These are phyloP conservation scores for Schizopygopsis pylzovi DNA, from an alignment of 2,797 vertebrate genomes.

Conservation along the genomic window DNA sequence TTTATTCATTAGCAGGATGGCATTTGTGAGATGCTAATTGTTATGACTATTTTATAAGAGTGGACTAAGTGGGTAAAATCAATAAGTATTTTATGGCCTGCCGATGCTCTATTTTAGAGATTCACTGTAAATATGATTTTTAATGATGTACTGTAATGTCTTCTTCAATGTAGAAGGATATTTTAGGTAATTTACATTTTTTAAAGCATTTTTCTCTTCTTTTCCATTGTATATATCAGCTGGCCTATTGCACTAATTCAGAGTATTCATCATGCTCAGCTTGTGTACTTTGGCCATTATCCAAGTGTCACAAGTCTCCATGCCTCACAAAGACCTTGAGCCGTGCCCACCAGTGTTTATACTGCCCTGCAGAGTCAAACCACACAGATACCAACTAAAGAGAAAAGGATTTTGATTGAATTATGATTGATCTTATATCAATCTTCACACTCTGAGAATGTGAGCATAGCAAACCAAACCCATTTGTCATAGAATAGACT, in stretches of 20 bases:
- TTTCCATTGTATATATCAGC: neutral
- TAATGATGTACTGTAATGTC: neutral
- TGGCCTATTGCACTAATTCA: neutral
- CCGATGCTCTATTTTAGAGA: neutral
- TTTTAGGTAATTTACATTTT: neutral
- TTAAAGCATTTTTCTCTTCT: neutral
- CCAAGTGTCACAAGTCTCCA: neutral
- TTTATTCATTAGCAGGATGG: constrained; percentile 44
- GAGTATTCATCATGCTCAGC: constrained; percentile 4
- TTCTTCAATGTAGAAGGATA: neutral
- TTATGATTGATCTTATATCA: neutral
- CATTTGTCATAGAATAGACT: neutral
- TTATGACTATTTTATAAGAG: constrained; percentile 20
- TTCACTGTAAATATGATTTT: neutral
- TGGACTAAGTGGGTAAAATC: constrained; percentile 37
- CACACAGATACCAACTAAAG: neutral
- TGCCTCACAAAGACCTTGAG: constrained; percentile 22
- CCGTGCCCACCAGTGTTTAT: constrained; percentile 57
- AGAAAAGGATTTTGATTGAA: neutral
- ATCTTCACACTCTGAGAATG: neutral
- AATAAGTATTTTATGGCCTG: constrained; percentile 9
- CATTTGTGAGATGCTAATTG: constrained; percentile 6
- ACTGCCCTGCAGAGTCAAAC: neutral
- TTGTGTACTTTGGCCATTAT: constrained; percentile 1
- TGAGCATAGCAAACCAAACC: neutral